Base-by-base conservation (phyloP, 2,888 invertebrate genomes). In the Deroplatys truncata region DNA sequence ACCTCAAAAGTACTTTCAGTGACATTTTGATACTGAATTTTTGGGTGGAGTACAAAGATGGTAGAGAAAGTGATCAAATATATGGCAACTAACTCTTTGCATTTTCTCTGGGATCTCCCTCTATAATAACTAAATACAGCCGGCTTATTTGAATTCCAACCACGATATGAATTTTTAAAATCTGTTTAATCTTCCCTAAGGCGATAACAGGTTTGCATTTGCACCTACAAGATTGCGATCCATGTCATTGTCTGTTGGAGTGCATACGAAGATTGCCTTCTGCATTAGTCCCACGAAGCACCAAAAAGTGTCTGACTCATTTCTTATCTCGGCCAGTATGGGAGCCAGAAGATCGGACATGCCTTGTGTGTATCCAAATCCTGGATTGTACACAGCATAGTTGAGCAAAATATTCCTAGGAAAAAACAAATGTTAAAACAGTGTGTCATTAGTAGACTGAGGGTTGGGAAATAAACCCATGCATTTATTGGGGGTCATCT, bases 241-340 rank as follows among this genome's bases (percentile, higher is more conserved):
- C 97, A 99, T 98, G 92, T 98, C 98, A 92, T 96, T 96, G 93
- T 98, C 98, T 7, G 98, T 98, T 1, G 99, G 98, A 0, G 98
- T 98, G 92, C 98, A 98, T 0, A 99, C 98, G 92, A 99, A 99
- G 91, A 98, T 97, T 0, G 98, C 98, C 92, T 97, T 95, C 92
- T 99, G 97, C 98, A 99, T 98, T 90, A 99, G 95, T 0, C 98
- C 98, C 43, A 98, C 98, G 93, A 99, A 99, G 93, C 99, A 98
- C 99, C 99, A 99, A 93, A 99, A 99, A 0, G 99, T 97, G 92
- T 99, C 98, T 2, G 98, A 97, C 94, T 99, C 99, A 92, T 98
- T 98, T 92, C 98, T 97, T 92, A 99, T 96, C 93, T 99, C 98
- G 91, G 98, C 98, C 31, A 99, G 94, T 10, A 99, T 97, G 0